Percentiles rank a stretch among this genome's conserved stretches.
phyloP scores from a whole-genome alignment of 2,888 invertebrate species.

The Drosophila ochracea region DNA sequence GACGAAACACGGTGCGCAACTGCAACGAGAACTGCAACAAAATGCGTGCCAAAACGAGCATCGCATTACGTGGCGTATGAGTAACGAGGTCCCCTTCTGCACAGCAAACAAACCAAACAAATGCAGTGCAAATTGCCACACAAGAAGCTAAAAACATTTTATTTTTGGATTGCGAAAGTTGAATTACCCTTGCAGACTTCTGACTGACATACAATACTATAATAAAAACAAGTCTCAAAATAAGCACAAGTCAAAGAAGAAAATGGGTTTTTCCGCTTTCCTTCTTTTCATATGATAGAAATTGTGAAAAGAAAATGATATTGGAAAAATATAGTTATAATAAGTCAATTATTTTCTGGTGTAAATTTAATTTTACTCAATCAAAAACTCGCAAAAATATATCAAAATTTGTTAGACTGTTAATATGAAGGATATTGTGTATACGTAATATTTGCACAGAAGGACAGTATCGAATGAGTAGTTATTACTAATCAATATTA shows the following conservation, averaged over 20 bases:
- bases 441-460: background rate
- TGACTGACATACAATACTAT: background rate
- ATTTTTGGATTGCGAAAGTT: background rate
- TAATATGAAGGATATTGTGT: background rate
- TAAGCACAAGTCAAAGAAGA: background rate
- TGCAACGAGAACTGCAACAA: slow-evolving; percentile 3
- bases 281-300: background rate
- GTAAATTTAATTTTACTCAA: background rate
- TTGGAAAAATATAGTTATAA: background rate
- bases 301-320: background rate
- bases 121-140: slow-evolving; percentile 48
- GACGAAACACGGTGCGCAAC: slow-evolving; percentile 8
- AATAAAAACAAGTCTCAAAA: background rate
- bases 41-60: slow-evolving; percentile 30
- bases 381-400: background rate
- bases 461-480: background rate
- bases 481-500: background rate
- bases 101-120: slow-evolving; percentile 57
- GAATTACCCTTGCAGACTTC: background rate
- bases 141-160: background rate
- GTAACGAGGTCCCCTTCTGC: slow-evolving; percentile 44
- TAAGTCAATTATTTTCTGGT: background rate
- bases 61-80: slow-evolving; percentile 62
- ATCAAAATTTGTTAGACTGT: background rate
- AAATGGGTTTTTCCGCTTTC: background rate